Base-by-base conservation (phyloP, 1,140 invertebrate genomes). In the Dinothrombium tinctorium region DNA sequence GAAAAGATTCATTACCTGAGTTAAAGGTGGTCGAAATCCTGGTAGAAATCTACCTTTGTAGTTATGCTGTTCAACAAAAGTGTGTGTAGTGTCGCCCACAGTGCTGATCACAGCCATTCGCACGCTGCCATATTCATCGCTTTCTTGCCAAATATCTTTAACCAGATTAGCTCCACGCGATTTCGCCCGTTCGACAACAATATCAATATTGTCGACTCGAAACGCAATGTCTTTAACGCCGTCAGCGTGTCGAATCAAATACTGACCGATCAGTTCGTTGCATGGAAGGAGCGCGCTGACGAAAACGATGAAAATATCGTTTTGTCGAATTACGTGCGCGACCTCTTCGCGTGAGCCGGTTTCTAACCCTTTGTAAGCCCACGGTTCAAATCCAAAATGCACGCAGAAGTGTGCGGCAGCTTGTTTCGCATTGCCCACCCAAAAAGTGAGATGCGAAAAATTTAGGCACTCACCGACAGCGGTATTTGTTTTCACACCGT, bases 391-490 rank as follows among this genome's bases (percentile, higher is more conserved):
- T 20, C 92, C 92, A 58, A 96, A 67, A 44, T 83, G 69, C 1
- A 74, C 69, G 44, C 81, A 75, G 59, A 95, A 98, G 58, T 77
- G 86, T 49, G 76, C 76, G 25, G 90, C 89, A 12, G 87, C 86
- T 81, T 95, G 58, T 62, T 94, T 94, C 12, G 90, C 87, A 68
- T 96, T 96, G 52, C 87, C 84, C 42, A 96, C 90, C 74, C 81
- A 92, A 54, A 94, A 90, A 22, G 73, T 86, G 11, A 96, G 53
- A 58, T 96, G 83, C 7, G 35, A 39, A 14, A 39, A 31, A 43
- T 43, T 24, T 36, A 20, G 12, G n/a, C 36, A 43, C 33, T 33
- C 7, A 20, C 6, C 11, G 14, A 8, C 11, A 8, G 17, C 8
- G 7, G 7, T 33, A 33, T 33, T 33, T 12, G 14, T 33, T 33